Percentiles rank a stretch among this genome's conserved stretches.
Evolutionary conservation across 1,140 invertebrate genomes (phyloP).

Genomic region (Drosophila eugracilis): DNA sequence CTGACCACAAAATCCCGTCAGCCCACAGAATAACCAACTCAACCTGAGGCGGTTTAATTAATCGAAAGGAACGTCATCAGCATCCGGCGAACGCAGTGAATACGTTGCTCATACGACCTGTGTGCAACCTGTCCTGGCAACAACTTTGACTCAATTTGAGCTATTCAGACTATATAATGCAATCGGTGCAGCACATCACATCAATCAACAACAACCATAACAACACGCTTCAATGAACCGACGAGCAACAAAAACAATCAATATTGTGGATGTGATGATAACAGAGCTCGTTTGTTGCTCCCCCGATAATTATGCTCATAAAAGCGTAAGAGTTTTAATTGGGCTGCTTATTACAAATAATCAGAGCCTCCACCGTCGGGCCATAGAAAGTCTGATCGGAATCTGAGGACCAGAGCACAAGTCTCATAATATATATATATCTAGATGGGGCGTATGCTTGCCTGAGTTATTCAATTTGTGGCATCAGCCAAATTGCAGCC

Average conservation of each 20-base stretch:
- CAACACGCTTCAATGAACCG: conserved; percentile 36
- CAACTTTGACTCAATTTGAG: conserved; percentile 24
- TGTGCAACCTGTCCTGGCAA: conserved; percentile 12
- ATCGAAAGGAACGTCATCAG: conserved; percentile 47
- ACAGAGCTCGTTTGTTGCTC: not conserved
- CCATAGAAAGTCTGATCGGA: conserved; percentile 24
- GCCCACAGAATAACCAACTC: conserved; percentile 22
- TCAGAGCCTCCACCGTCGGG: conserved; percentile 46
- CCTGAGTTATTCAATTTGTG: conserved; percentile 64
- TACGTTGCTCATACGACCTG: conserved; percentile 56
- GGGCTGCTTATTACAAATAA: conserved; percentile 67
- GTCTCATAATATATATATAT: conserved; percentile 12
- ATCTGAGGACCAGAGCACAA: conserved; percentile 5
- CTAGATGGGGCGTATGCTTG: conserved; percentile 47
- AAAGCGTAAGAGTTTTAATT: conserved; percentile 78
- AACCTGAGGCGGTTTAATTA: conserved; percentile 51
- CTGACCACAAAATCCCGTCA: conserved; percentile 42
- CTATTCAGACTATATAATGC: conserved; percentile 48
- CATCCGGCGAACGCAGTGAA: conserved; percentile 3
- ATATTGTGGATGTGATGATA: conserved; percentile 34
- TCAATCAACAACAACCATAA: too few species aligned
- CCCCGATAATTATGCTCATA: conserved; percentile 65
- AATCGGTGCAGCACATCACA: conserved; percentile 57
- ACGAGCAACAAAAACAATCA: conserved; percentile 34
- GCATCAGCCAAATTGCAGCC: conserved; percentile 55